These are phyloP conservation scores for Helicoverpa armigera DNA, from an alignment of 1,140 invertebrate species.

Conservation along the genomic window DNA sequence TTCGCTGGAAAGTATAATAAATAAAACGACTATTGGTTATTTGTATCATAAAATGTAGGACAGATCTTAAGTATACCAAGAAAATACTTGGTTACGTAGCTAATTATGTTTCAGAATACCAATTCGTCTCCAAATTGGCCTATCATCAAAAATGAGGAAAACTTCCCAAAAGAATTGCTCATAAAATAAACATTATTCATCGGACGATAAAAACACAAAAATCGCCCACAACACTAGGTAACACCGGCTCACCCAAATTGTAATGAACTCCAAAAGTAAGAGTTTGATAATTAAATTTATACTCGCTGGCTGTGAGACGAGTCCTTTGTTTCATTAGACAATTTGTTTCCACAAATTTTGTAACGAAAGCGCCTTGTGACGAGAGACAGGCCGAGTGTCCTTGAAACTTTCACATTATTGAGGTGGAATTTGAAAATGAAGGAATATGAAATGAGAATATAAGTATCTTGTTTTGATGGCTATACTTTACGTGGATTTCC, in stretches of 20 bases:
- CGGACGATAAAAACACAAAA: not conserved
- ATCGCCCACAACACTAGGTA: not conserved
- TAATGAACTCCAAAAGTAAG: slow-evolving; percentile 55
- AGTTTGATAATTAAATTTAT: slow-evolving; percentile 66
- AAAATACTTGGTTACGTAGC: too few relatives aligned
- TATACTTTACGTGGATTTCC: not conserved
- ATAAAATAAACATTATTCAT: not conserved
- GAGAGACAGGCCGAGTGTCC: slow-evolving; percentile 14
- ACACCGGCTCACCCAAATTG: slow-evolving; percentile 51
- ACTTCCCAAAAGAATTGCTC: not conserved
- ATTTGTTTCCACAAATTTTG: slow-evolving; percentile 43
- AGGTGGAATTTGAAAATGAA: not conserved
- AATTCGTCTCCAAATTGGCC: not conserved
- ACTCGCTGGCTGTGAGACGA: slow-evolving; percentile 57
- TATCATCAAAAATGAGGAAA: not conserved
- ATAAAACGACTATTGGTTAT: too few relatives aligned
- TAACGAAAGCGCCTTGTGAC: slow-evolving; percentile 9
- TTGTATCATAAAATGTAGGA: too few relatives aligned
- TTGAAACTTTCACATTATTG: slow-evolving; percentile 23
- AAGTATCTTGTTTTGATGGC: not conserved
- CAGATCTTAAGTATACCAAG: too few relatives aligned
- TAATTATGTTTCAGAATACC: not conserved
- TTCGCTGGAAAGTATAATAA: too few relatives aligned
- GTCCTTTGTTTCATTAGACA: slow-evolving; percentile 59
- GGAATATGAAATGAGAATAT: not conserved